These are phyloP conservation scores for Galaxea fascicularis DNA, from an alignment of 92 coral and sea anemone genomes.

Conservation along the genomic window DNA sequence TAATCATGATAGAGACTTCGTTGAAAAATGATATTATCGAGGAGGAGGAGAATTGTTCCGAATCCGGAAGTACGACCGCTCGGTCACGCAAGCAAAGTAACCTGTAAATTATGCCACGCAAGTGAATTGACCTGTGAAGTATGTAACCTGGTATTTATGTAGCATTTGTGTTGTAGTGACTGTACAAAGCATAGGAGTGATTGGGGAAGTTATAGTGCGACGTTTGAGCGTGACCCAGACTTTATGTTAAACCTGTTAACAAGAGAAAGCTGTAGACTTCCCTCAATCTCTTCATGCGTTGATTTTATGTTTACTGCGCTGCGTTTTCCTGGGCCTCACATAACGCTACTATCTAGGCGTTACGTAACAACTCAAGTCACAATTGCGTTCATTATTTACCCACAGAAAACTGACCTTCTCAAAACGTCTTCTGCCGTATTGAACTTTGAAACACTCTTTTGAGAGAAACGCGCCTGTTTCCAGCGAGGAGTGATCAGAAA, in stretches of 20 bases:
- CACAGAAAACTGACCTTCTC: background rate
- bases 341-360: no score
- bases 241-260: background rate
- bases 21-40: conserved; percentile 79
- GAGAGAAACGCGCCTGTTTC: no score
- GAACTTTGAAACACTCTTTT: background rate
- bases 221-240: background rate
- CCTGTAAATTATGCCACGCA: background rate
- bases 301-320: background rate
- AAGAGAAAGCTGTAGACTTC: background rate
- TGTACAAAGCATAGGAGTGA: background rate
- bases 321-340: background rate
- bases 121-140: background rate
- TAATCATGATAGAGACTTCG: conserved; percentile 71
- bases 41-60: conserved; percentile 92
- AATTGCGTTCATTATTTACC: background rate
- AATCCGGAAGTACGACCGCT: conserved; percentile 70
- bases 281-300: background rate
- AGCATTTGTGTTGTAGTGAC: background rate
- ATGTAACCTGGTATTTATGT: background rate
- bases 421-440: background rate
- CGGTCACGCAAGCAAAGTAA: conserved; percentile 47
- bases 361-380: background rate
- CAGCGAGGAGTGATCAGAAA: no score
- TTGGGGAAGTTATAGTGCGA: background rate